Evolutionary conservation across 2,888 invertebrate genomes (phyloP).

Genomic region (Oscheius sp.): DNA sequence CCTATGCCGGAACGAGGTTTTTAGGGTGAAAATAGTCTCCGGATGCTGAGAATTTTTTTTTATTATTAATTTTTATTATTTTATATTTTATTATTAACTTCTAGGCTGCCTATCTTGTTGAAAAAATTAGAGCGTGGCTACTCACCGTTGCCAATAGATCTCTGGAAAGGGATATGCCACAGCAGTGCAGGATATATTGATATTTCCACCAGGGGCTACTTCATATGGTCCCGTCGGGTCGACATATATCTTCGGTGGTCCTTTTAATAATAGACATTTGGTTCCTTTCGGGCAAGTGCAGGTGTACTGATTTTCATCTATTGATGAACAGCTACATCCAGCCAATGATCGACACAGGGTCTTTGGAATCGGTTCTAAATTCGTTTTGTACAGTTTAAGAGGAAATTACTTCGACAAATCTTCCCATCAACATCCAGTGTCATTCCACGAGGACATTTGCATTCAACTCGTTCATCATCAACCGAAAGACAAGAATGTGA

Average conservation of each 20-base stretch:
- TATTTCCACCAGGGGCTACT: slow-evolving; percentile 66
- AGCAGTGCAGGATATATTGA: slow-evolving; percentile 68
- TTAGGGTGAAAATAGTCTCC: too few relatives aligned
- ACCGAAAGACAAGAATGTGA: slow-evolving; percentile 65
- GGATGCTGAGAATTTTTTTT: too few relatives aligned
- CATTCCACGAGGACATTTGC: slow-evolving; percentile 67
- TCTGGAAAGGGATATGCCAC: slow-evolving; percentile 69
- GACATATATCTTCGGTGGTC: slow-evolving; percentile 66
- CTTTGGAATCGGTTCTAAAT: slow-evolving; percentile 67
- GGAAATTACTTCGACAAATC: slow-evolving; percentile 62
- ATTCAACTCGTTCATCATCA: slow-evolving; percentile 63
- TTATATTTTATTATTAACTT: too few relatives aligned
- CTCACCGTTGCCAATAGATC: slow-evolving; percentile 64
- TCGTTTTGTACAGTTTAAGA: not conserved
- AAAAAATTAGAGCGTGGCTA: not conserved
- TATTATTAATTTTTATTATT: too few relatives aligned
- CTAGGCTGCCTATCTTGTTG: too few relatives aligned
- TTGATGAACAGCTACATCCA: slow-evolving; percentile 62
- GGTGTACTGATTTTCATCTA: slow-evolving; percentile 62
- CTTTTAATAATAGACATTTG: slow-evolving; percentile 64
- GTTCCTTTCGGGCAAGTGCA: slow-evolving; percentile 62
- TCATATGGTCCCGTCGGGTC: slow-evolving; percentile 67
- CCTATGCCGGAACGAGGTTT: too few relatives aligned
- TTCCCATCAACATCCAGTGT: slow-evolving; percentile 61
- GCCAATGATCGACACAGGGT: slow-evolving; percentile 64